Evolutionary conservation across 2,113 vertebrate genomes (phyloP).

Genomic region (Megatriorchis doriae): DNA sequence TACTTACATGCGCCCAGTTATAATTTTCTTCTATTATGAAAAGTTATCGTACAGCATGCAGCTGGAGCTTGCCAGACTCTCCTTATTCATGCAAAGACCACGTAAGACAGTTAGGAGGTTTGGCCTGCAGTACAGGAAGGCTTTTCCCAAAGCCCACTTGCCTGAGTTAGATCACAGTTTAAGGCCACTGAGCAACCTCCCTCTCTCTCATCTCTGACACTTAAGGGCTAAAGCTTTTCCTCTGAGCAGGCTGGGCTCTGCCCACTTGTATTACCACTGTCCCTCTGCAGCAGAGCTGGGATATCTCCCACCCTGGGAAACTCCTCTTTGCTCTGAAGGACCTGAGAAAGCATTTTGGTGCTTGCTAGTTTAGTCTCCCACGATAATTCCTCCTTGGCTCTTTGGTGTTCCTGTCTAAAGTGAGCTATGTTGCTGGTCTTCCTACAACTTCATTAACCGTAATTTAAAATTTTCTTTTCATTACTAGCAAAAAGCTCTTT

Average conservation of each 20-base stretch:
- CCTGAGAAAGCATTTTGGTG: not conserved
- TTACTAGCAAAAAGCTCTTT: not conserved
- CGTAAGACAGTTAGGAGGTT: not conserved
- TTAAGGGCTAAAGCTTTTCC: not conserved
- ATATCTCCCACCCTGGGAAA: too few species aligned
- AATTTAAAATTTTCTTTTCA: not conserved
- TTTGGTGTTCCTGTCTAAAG: not conserved
- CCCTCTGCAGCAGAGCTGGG: not conserved
- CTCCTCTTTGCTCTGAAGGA: not conserved
- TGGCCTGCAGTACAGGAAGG: not conserved
- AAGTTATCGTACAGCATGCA: not conserved
- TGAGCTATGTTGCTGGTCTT: not conserved
- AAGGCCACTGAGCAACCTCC: not conserved
- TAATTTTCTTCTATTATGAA: constrained; percentile 42
- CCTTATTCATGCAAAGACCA: not conserved
- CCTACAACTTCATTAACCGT: not conserved
- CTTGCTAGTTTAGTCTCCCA: not conserved
- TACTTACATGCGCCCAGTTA: not conserved
- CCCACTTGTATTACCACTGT: fast-evolving
- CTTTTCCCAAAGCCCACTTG: not conserved
- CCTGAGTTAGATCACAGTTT: fast-evolving
- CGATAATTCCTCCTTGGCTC: not conserved
- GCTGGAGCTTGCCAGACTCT: not conserved
- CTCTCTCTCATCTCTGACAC: not conserved
- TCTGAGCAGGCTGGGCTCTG: not conserved